Base-by-base conservation (phyloP, 2,888 invertebrate species). In the Agrilus mali region DNA sequence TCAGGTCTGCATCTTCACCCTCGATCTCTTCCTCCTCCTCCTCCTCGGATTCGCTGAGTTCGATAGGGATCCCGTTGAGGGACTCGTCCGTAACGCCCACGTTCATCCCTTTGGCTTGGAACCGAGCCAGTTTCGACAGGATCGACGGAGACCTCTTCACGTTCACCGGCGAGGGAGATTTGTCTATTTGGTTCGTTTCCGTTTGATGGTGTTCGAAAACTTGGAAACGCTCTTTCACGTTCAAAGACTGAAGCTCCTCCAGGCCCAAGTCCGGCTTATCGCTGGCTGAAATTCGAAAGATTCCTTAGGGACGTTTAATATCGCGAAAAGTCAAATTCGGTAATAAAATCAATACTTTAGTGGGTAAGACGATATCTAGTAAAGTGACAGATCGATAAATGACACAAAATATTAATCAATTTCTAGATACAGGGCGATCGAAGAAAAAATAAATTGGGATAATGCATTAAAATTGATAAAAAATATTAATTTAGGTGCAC, bases 221-320 rank as follows among this genome's bases (percentile, higher is more conserved):
- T 65, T 87, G 80, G 70, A 87, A 90, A 47, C 86, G 76, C 27
- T 86, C 82, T 65, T 86, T 86, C 10, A 90, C 86, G 65, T 90
- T 87, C 50, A 89, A 68, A 50, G 80, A 76, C 27, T 85, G 80
- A 41, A 90, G 67, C 61, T 89, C 88, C 53, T 86, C 86, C 10
- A 90, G 71, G 1, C 89, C 90, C 38, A 88, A 73, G 65, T 86
- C 84, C 3, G 88, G 85, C 59, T 88, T 88, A 66, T 87, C 86
- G 44, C 87, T 87, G 33, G 88, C 88, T 88, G 68, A 4, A 54
- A 56, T 45, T 42, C 43, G 39, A n/a, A 12, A 27, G 10, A 2
- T 27, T 27, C 27, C 27, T 27, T 27, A 27, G 27, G 27, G 27
- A 27, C 27, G 10, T 8, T 27, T 27, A 10, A 27, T 10, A 27